A percentile compares a stretch with the other conserved stretches of the same genome.
phyloP scores from a whole-genome alignment of 2,113 vertebrate genomes.

The Oceanites oceanicus region DNA sequence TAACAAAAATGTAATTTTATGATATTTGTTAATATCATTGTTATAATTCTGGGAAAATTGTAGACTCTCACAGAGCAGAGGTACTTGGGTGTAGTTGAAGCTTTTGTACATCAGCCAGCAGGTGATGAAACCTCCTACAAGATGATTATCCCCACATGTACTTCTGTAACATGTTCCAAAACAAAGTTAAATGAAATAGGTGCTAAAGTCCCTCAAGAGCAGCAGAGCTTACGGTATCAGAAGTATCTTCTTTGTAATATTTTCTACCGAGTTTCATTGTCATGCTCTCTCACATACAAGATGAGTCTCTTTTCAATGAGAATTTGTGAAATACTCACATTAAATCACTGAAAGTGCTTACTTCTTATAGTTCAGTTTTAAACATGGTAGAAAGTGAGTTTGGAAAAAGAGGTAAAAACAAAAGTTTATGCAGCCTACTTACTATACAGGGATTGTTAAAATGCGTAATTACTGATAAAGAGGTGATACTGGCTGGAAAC shows the following conservation, averaged over 20 bases:
- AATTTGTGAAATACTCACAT: background rate
- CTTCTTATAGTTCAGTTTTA: background rate
- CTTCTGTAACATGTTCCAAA: background rate
- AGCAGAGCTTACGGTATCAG: background rate
- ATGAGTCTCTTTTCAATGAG: background rate
- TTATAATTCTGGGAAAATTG: background rate
- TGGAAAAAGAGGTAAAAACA: background rate
- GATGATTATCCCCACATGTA: background rate
- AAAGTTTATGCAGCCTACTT: background rate
- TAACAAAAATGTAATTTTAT: background rate
- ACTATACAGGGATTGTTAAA: background rate
- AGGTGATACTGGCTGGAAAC: background rate
- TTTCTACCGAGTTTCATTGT: background rate
- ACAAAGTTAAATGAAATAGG: background rate
- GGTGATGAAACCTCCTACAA: conserved; percentile 56
- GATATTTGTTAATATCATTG: background rate
- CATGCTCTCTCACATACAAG: background rate
- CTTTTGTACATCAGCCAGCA: conserved; percentile 55
- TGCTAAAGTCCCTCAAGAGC: background rate
- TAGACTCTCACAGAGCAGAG: background rate
- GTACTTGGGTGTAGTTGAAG: background rate
- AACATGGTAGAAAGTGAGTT: background rate
- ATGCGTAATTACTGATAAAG: background rate
- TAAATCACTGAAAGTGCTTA: background rate
- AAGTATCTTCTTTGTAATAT: background rate